A percentile compares a stretch with the other conserved stretches of the same genome.
Evolutionary conservation across 2,113 vertebrate species (phyloP).

Genomic region (Serinus canaria): DNA sequence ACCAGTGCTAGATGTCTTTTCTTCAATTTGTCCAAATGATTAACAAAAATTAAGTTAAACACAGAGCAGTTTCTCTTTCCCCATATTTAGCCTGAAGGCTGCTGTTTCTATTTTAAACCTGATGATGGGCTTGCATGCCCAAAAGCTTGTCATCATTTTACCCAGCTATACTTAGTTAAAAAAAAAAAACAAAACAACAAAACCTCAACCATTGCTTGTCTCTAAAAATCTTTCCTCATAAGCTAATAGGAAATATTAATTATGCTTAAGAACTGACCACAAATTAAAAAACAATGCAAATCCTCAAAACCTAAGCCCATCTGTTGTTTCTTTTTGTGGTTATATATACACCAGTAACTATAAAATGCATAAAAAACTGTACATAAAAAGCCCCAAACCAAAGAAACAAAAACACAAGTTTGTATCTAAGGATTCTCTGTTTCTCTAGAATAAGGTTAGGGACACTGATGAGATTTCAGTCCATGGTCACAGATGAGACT

Average conservation of each 20-base stretch:
- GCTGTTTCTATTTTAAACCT: slow-evolving; percentile 21
- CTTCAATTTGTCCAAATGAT: slow-evolving; percentile 1
- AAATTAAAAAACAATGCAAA: not conserved
- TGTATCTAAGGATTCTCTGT: not conserved
- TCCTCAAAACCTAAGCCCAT: not conserved
- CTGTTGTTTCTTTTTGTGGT: not conserved
- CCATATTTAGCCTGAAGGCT: not conserved
- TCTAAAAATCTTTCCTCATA: not conserved
- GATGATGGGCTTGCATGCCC: not conserved
- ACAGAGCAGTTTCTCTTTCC: not conserved
- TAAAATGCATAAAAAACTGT: not conserved
- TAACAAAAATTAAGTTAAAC: slow-evolving; percentile 5
- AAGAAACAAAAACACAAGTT: not conserved
- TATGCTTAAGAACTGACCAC: not conserved
- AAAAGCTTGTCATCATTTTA: not conserved
- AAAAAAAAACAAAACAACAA: not conserved
- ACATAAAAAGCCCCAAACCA: not conserved
- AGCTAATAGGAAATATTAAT: not conserved
- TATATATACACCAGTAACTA: not conserved
- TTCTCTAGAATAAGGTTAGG: not conserved
- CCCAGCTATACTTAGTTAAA: not conserved
- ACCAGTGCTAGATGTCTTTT: not conserved
- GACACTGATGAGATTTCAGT: not conserved
- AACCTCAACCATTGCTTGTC: accelerated
- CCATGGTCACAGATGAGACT: not conserved